Evolutionary conservation across 2,888 invertebrate genomes (phyloP).

Genomic region (Saturnia japonica): DNA sequence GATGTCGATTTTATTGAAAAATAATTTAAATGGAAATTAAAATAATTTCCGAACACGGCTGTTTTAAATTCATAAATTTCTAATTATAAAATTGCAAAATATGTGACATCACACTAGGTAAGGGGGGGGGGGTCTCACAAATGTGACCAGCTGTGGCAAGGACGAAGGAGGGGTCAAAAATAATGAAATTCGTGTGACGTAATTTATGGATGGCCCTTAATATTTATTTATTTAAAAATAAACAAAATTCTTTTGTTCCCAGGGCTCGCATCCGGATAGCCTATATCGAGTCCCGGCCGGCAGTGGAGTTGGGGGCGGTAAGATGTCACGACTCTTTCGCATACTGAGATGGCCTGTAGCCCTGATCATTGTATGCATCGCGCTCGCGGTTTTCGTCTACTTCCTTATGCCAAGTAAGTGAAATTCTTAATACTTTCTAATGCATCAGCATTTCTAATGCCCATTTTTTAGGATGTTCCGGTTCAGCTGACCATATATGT

Average conservation of each 20-base stretch:
- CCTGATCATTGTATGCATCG: constrained; percentile 68
- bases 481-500: not conserved
- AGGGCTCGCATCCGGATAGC: constrained; percentile 80
- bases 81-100: too few relatives aligned
- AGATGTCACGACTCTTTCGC: constrained; percentile 56
- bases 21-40: too few relatives aligned
- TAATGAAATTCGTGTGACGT: too few relatives aligned
- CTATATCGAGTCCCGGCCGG: constrained; percentile 68
- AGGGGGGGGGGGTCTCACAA: too few relatives aligned
- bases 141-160: too few relatives aligned
- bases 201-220: too few relatives aligned
- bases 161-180: too few relatives aligned
- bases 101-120: too few relatives aligned
- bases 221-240: too few relatives aligned
- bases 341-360: constrained; percentile 76
- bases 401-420: constrained; percentile 76
- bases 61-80: too few relatives aligned
- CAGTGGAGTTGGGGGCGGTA: constrained; percentile 46
- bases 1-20: too few relatives aligned
- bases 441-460: not conserved
- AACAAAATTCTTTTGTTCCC: constrained; percentile 36
- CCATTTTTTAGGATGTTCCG: not conserved
- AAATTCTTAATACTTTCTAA: not conserved
- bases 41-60: too few relatives aligned
- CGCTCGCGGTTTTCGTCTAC: constrained; percentile 75